Base-by-base conservation (phyloP, 2,888 invertebrate species). In the Eustalomyia histrio region DNA sequence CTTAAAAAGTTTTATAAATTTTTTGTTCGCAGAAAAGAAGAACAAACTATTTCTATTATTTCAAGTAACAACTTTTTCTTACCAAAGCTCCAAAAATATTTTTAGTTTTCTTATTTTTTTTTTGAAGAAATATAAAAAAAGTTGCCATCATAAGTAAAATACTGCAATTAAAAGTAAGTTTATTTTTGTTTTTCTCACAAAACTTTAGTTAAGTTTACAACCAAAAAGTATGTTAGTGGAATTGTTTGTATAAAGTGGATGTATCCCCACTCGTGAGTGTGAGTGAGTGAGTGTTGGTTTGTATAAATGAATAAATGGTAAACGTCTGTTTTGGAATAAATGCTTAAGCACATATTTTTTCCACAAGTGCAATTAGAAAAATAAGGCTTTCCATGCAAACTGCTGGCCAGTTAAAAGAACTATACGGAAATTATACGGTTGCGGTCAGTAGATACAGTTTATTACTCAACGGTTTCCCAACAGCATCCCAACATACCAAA, bases 81-180 rank as follows among this genome's bases (percentile, higher is more conserved):
- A 47, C 43, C n/a, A 47, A 47, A 47, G 43, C 39, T 4, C 14
- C 14, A 39, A 47, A 47, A 47, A 47, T 39, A 39, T 39, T 39
- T 39, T 39, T 29, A 29, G 2, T n/a, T n/a, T n/a, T n/a, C n/a
- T n/a, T n/a, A n/a, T n/a, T n/a, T n/a, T n/a, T n/a, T 29, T 29
- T 29, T 29, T 7, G 29, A 47, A n/a, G 16, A n/a, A 47, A 47
- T 4, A 47, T 4, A 47, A 47, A n/a, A n/a, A 76, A 76, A 74
- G 21, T 76, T 65, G 33, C 10, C 76, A 50, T 57, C 73, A 43
- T 9, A 67, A 74, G 61, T 61, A 65, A 78, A 74, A 75, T 64
- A 29, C 52, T 63, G 69, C 71, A 81, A 80, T 79, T 83, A 74
- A 72, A 74, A 72, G 21, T 43, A 52, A 79, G 60, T 73, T 65